Percentiles rank a stretch among this genome's conserved stretches.
These are phyloP conservation scores for Mionectes olivaceus DNA, from an alignment of 2,797 vertebrate species.

Conservation along the genomic window DNA sequence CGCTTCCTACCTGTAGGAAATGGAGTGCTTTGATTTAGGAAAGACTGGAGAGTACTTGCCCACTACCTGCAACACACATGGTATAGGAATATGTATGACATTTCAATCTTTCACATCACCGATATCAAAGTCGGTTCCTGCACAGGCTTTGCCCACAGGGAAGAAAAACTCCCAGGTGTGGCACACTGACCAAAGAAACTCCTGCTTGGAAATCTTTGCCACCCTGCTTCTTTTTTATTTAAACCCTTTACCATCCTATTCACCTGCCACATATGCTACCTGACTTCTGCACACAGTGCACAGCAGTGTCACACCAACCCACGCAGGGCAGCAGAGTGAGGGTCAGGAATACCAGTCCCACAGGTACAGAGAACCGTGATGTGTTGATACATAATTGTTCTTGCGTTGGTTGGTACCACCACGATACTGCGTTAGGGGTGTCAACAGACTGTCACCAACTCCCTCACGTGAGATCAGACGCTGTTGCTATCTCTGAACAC, in stretches of 20 bases:
- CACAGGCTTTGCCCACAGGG: background rate
- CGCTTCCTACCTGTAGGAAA: background rate
- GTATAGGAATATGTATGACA: background rate
- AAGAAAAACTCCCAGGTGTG: background rate
- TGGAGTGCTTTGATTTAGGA: background rate
- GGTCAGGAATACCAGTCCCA: background rate
- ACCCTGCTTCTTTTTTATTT: background rate
- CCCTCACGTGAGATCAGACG: background rate
- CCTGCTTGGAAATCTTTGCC: background rate
- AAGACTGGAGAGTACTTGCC: background rate
- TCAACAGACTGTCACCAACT: background rate
- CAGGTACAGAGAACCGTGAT: accelerated
- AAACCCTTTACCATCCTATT: background rate
- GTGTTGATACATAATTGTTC: background rate
- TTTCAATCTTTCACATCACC: background rate
- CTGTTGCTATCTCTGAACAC: background rate
- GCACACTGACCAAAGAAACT: background rate
- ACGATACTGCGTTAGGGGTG: accelerated
- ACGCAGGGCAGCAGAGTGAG: background rate
- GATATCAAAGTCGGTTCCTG: background rate
- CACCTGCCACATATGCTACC: background rate
- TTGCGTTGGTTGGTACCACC: background rate
- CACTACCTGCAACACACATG: background rate
- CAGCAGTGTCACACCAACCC: background rate
- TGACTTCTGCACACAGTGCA: background rate